Evolutionary conservation across 2,797 vertebrate genomes (phyloP), one percentile per base, ranked within the genome.

Genomic region (Amniataba percoides): DNA sequence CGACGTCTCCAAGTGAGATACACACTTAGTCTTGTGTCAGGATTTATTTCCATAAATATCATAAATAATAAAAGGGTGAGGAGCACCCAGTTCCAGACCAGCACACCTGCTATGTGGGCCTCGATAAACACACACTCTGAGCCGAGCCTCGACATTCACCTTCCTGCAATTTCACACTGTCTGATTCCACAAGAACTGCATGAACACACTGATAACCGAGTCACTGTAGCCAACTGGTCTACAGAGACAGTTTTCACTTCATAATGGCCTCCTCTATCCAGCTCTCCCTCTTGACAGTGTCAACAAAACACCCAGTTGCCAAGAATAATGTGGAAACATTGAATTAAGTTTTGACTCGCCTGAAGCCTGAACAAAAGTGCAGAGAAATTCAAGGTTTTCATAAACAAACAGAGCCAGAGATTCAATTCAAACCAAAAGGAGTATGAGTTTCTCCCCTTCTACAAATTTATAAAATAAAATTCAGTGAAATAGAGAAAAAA

Each of bases 111-210:
- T 61, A 75, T 57, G 68, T 57, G 52, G 62, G 51, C 58, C 61
- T 78, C 13, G 53, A 85, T 81, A 91, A 90, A 89, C 80, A 67
- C 74, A 72, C 71, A 63, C 66, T 76, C 82, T 31, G 34, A 77
- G 78, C 79, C 58, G 71, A 81, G 85, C 71, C 57, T 87, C 87
- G 75, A 52, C 81, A 84, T 89, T 90, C 83, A 89, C 83, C 87
- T 69, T 90, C 83, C 77, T 86, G 90, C 92, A 93, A 94, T 94
- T 94, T 94, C 93, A 94, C 91, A 93, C 80, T 56, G 80, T 89
- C 83, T 93, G 93, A 91, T 78, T 92, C 83, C 74, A 71, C 75
- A 53, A 84, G 86, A 85, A 80, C 31, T 87, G 92, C 92, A 90
- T 90, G 89, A 87, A 86, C 86, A 90, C 83, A 73, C 89, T 60